Evolutionary conservation across 1,140 invertebrate genomes (phyloP).

Genomic region (Cotesia chilonis): DNA sequence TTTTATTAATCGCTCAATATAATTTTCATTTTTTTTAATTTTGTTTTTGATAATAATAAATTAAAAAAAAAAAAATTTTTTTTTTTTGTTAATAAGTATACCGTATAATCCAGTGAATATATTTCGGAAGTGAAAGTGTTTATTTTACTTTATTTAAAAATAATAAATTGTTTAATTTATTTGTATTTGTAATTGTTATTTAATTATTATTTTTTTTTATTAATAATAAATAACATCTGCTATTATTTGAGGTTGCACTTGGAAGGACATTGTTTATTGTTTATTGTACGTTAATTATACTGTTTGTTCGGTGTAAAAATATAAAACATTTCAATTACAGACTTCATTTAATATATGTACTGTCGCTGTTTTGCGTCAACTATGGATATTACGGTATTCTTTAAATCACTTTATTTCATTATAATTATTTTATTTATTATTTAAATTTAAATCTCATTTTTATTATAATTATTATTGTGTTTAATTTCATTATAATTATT

Average conservation of each 20-base stretch:
- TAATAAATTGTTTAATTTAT: slow-evolving; percentile 50
- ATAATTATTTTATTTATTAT: slow-evolving; percentile 28
- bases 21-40: not conserved
- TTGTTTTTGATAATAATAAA: not conserved
- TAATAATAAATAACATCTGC: slow-evolving; percentile 52
- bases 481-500: not conserved
- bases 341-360: slow-evolving; percentile 47
- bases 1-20: not conserved
- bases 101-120: slow-evolving; percentile 34
- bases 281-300: slow-evolving; percentile 45
- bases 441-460: not conserved
- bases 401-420: slow-evolving; percentile 40
- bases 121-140: slow-evolving; percentile 30
- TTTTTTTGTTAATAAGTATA: slow-evolving; percentile 27
- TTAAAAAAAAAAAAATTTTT: not conserved
- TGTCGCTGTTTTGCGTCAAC: slow-evolving; percentile 46
- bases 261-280: slow-evolving; percentile 61
- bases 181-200: too few relatives aligned
- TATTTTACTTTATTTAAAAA: slow-evolving; percentile 41
- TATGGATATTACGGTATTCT: slow-evolving; percentile 47
- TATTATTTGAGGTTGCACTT: slow-evolving; percentile 61
- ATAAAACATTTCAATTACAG: slow-evolving; percentile 63
- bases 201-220: too few relatives aligned
- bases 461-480: slow-evolving; percentile 22
- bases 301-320: slow-evolving; percentile 60